Percentiles rank a stretch among this genome's conserved stretches.
These are phyloP conservation scores for Drosophila micromelanica DNA, from an alignment of 1,140 invertebrate species.

Conservation along the genomic window DNA sequence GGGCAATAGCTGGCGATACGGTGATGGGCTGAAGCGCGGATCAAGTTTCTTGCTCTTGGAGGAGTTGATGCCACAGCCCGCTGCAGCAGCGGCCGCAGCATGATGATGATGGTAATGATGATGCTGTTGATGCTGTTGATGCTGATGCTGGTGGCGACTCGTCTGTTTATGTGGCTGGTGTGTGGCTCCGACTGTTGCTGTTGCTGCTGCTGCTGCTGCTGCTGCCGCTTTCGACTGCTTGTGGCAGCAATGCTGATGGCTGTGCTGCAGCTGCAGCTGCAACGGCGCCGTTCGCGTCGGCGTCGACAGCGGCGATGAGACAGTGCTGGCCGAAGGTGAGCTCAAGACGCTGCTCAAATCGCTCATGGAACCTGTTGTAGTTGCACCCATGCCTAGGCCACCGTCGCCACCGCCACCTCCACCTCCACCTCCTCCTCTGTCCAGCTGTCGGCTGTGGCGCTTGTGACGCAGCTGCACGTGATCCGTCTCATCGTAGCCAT, in stretches of 20 bases:
- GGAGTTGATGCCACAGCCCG: conserved; percentile 25
- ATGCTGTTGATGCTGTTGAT: conserved; percentile 43
- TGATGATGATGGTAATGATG: conserved; percentile 66
- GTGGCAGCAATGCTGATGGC: conserved; percentile 67
- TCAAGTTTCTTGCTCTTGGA: conserved; percentile 80
- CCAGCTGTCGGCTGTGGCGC: conserved; percentile 53
- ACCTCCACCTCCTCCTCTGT: conserved; percentile 25
- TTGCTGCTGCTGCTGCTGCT: conserved; percentile 4
- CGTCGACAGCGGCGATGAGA: conserved; percentile 79
- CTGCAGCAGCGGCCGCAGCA: conserved; percentile 40
- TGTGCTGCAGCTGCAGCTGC: conserved; percentile 56
- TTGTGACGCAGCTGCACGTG: conserved; percentile 77
- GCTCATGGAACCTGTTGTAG: conserved; percentile 53
- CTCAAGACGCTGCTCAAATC: conserved; percentile 76
- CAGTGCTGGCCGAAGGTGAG: conserved; percentile 76
- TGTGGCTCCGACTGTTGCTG: conserved; percentile 40
- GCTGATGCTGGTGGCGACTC: conserved; percentile 57
- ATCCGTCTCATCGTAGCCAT: conserved; percentile 74
- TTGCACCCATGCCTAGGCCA: not conserved
- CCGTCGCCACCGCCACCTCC: not conserved
- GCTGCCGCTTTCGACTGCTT: conserved; percentile 38
- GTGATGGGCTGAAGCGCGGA: conserved; percentile 80
- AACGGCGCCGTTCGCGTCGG: conserved; percentile 72
- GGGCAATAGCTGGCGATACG: conserved; percentile 86
- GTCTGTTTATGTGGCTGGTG: conserved; percentile 55